Percentiles rank a stretch among this genome's conserved stretches.
phyloP scores from a whole-genome alignment of 2,113 vertebrate species.

The Aix galericulata region DNA sequence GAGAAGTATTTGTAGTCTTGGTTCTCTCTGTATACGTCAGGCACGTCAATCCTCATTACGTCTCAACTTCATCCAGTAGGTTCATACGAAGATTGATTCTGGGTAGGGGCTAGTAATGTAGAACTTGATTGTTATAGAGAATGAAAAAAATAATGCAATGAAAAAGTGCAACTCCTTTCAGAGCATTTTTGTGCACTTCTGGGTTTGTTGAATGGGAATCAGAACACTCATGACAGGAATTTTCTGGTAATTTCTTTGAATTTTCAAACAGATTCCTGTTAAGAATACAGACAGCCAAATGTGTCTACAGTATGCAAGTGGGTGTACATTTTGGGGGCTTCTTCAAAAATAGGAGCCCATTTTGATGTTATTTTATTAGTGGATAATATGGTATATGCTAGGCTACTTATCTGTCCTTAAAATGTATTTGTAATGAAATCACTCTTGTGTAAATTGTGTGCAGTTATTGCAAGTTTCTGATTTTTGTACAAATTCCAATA shows the following conservation, averaged over 20 bases:
- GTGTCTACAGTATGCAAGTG: not conserved
- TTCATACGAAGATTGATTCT: not conserved
- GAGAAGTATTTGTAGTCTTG: not conserved
- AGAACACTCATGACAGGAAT: not conserved
- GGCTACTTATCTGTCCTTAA: not conserved
- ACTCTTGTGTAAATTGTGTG: not conserved
- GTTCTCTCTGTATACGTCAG: not conserved
- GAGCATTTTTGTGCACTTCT: not conserved
- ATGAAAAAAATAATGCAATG: not conserved
- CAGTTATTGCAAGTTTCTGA: not conserved
- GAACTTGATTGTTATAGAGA: not conserved
- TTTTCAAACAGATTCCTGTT: not conserved
- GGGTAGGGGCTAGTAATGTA: not conserved
- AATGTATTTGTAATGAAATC: not conserved
- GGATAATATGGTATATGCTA: not conserved
- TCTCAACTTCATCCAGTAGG: not conserved
- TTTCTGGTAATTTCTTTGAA: not conserved
- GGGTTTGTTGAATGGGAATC: not conserved
- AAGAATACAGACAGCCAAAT: not conserved
- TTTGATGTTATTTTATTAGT: not conserved
- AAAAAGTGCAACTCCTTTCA: not conserved
- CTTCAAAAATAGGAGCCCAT: not conserved
- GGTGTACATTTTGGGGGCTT: not conserved
- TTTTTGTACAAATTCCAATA: not conserved
- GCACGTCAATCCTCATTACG: not conserved